Evolutionary conservation across 2,888 invertebrate genomes (phyloP), one percentile per base, ranked within the genome.

Genomic region (Lissocephala sabroskyi): DNA sequence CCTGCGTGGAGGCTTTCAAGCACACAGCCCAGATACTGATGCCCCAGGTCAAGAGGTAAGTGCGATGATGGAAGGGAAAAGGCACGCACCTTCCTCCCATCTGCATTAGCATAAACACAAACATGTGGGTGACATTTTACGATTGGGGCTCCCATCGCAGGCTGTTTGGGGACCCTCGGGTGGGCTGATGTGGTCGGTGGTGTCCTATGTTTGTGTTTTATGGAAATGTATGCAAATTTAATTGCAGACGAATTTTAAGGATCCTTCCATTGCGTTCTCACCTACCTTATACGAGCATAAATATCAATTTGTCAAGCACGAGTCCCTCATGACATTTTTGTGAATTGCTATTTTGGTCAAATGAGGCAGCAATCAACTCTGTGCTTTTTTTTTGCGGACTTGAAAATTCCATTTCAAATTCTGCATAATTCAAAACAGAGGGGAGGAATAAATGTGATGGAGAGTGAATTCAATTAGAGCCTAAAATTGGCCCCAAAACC

Each of bases 1-100:
- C 90, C 65, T 94, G 94, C 84, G 93, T 95, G 53, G 95, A 95
- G 79, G 90, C 93, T 52, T 94, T 94, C 84, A 93, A 93, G 82
- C 90, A 91, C 79, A 92, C 94, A 60, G 90, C 92, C 71, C 90
- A 91, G 79, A 87, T 93, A 64, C 90, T 95, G 50, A 87, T 95
- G 80, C 94, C 95, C 43, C 92, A 92, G 84, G 89, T 93, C 83
- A 91, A 91, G 85, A 94, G 93, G 95, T 95, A 87, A 87, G 88
- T 68, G 43, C 28, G 11, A 33, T 23, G 7, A 5, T 23, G 4
- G 7, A 23, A 23, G 7, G 23, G 28, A 43, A 35, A 32, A 45
- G 23, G 39, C 26, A 41, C 23, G n/a, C n/a, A n/a, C n/a, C n/a
- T n/a, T n/a, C n/a, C n/a, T n/a, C 9, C 16, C 11, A 10, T 9